Base-by-base conservation (phyloP, 2,113 vertebrate genomes). In the Dascyllus trimaculatus region DNA sequence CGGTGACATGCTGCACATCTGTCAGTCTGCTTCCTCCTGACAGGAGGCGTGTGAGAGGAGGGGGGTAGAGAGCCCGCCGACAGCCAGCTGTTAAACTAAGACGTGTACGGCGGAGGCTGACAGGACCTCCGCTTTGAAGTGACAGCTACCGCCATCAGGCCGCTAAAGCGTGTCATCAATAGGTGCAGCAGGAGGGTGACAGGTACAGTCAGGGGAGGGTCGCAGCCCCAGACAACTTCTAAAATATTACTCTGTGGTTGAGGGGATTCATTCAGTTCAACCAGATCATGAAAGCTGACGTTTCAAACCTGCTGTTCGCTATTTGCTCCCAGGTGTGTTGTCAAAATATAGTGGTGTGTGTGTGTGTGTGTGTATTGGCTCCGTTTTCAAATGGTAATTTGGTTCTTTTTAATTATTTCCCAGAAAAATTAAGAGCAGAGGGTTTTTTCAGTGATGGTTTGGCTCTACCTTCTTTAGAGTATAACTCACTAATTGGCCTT, bases 11-110 rank as follows among this genome's bases (percentile, higher is more conserved):
- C 21, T 29, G 63, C 68, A 73, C 78, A 83, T 86, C 83, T 81
- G 90, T 80, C 81, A 43, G 74, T 84, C 74, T 80, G 71, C 75
- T 57, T 77, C 77, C 68, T 73, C 72, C 46, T 65, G 65, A 81
- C 66, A 77, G 81, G 57, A 67, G 32, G 32, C 32, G 32, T 35
- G 32, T 2, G 32, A 35, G 32, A 35, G 32, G 32, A 35, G 32
- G 32, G 32, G 32, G 32, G 32, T 35, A 35, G 32, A 35, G 7
- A 35, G 32, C 8, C 5, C 9, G 32, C 32, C 8, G 32, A 35
- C 32, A 35, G 78, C 80, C 83, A 75, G 78, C 74, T 86, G 87
- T 85, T 85, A 78, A 75, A 79, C 60, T 29, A 13, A 62, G 71
- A 69, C 74, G 14, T 22, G 63, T 49, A 59, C 18, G 75, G 65